Percentiles rank a stretch among this genome's conserved stretches.
Conservation (phyloP, 2,797 vertebrate genomes). For the Eulemur rubriventer region DNA sequence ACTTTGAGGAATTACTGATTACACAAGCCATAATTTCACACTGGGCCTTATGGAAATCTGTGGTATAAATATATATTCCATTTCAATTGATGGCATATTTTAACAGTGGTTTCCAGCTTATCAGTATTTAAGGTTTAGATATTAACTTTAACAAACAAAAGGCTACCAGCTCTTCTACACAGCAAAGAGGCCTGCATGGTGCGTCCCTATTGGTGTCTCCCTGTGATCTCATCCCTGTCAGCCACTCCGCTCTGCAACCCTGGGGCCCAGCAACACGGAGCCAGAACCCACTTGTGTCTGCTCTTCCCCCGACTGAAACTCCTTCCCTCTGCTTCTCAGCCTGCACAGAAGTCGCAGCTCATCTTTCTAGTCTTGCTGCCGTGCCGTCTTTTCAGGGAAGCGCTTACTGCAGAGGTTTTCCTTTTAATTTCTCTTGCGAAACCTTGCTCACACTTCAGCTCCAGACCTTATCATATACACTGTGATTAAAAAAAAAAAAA, state of each 20-base stretch:
- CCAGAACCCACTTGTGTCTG: accelerated
- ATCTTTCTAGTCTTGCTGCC: too few relatives aligned
- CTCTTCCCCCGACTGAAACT: accelerated
- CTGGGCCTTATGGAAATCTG: neutral
- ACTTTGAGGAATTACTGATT: neutral
- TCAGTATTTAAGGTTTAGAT: neutral
- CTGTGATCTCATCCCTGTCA: too few relatives aligned
- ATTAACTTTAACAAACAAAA: neutral
- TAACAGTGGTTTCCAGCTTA: neutral
- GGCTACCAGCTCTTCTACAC: neutral
- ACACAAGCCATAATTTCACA: neutral
- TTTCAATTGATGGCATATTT: neutral
- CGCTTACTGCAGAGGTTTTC: accelerated
- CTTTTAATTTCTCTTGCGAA: neutral
- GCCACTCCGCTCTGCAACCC: accelerated
- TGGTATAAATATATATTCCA: neutral
- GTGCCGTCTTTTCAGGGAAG: neutral
- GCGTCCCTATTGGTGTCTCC: neutral
- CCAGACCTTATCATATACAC: neutral
- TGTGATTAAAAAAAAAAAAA: neutral
- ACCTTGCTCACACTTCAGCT: neutral
- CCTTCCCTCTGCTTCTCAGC: too few relatives aligned
- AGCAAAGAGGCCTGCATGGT: neutral
- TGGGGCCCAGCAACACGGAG: neutral
- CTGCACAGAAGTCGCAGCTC: neutral